phyloP scores from a whole-genome alignment of 2,113 vertebrate genomes.

The Tetrax tetrax region DNA sequence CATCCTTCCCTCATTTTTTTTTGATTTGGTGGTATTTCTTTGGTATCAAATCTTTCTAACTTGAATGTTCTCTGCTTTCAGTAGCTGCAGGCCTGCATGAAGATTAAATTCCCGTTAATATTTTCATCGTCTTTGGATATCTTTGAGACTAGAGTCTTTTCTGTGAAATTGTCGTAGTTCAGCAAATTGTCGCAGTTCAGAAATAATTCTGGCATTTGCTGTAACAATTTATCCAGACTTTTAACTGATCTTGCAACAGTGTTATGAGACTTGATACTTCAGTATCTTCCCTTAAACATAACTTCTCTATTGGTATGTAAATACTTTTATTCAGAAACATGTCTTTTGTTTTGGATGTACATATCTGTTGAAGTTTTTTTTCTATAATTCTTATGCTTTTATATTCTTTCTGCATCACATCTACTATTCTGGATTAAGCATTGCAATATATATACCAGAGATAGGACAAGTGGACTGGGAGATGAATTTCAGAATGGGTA shows the following conservation, averaged over 20 bases:
- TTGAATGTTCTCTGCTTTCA: not conserved
- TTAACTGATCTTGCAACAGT: not conserved
- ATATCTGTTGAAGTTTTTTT: not conserved
- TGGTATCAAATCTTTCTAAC: not conserved
- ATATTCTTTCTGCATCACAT: not conserved
- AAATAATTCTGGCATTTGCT: not conserved
- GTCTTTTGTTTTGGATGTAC: not conserved
- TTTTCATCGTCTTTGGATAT: not conserved
- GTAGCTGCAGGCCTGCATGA: not conserved
- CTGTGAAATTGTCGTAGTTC: not conserved
- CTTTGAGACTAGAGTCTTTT: not conserved
- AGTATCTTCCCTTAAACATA: not conserved
- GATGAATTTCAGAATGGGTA: not conserved
- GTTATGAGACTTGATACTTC: not conserved
- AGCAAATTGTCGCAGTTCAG: no score
- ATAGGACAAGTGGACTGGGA: not conserved
- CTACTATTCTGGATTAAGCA: not conserved
- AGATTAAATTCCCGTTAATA: not conserved
- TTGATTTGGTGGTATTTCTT: not conserved
- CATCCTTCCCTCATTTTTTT: not conserved
- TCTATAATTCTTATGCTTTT: not conserved
- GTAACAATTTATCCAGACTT: not conserved
- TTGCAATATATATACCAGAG: not conserved
- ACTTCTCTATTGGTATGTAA: not conserved
- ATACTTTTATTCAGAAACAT: not conserved